phyloP scores from a whole-genome alignment of 2,888 invertebrate species.

The Cabera pusaria region DNA sequence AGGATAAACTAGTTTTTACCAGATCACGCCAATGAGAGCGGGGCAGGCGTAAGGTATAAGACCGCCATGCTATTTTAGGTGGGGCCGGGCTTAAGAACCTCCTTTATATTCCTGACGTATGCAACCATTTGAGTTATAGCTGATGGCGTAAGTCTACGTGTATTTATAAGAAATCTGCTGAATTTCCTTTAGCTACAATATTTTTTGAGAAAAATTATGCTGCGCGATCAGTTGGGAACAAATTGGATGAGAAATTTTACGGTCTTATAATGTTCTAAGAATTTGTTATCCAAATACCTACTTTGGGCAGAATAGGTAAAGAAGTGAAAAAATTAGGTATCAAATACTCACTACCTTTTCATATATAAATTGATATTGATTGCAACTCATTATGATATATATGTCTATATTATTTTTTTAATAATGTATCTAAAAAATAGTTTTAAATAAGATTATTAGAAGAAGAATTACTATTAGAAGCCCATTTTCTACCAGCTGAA shows the following conservation, averaged over 20 bases:
- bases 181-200: constrained; percentile 50
- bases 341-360: too few species aligned
- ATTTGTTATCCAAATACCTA: too few species aligned
- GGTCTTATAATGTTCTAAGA: not conserved
- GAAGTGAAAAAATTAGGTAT: too few species aligned
- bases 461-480: too few species aligned
- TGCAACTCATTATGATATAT: too few species aligned
- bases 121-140: constrained; percentile 79
- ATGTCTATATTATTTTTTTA: too few species aligned
- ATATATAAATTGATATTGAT: too few species aligned
- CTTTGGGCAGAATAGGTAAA: too few species aligned
- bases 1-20: constrained; percentile 56
- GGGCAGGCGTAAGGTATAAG: constrained; percentile 51
- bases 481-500: too few species aligned
- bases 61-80: constrained; percentile 79
- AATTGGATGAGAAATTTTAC: constrained; percentile 25
- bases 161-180: constrained; percentile 68
- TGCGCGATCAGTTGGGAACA: constrained; percentile 40
- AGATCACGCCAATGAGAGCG: constrained; percentile 63
- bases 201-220: constrained; percentile 50
- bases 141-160: constrained; percentile 71
- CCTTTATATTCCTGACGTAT: constrained; percentile 80
- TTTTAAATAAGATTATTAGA: too few species aligned
- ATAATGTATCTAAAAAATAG: too few species aligned
- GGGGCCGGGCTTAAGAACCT: constrained; percentile 67